These are phyloP conservation scores for Leistus spinibarbis DNA, from an alignment of 2,888 invertebrate species.

Conservation along the genomic window DNA sequence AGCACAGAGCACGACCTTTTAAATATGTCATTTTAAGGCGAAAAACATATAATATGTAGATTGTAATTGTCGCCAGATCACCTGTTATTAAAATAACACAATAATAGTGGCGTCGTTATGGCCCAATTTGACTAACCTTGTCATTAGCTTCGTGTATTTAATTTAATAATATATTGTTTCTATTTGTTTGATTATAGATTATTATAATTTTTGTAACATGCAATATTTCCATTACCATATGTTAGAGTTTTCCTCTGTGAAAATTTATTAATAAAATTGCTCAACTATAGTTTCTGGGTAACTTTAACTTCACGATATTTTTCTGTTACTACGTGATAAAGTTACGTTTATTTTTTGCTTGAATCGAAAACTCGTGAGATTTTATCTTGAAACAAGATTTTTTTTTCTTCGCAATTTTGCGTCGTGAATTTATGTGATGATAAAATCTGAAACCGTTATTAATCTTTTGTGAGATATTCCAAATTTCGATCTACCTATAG, in stretches of 20 bases:
- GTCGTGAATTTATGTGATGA: neutral
- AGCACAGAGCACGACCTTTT: no score
- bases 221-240: neutral
- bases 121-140: no score
- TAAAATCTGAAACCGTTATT: neutral
- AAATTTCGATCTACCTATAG: neutral
- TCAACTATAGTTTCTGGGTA: neutral
- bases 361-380: neutral
- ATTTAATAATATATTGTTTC: no score
- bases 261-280: neutral
- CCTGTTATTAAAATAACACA: no score
- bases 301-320: neutral
- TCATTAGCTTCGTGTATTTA: no score
- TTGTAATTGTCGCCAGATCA: no score
- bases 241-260: neutral
- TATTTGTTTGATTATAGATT: neutral
- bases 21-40: no score
- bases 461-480: neutral
- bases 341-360: neutral
- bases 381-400: neutral
- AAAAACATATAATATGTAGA: no score
- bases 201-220: neutral
- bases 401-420: neutral
- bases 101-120: no score
- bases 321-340: neutral